Evolutionary conservation across 2,888 invertebrate genomes (phyloP), one percentile per base, ranked within the genome.

Genomic region (Neoaliturus tenellus): DNA sequence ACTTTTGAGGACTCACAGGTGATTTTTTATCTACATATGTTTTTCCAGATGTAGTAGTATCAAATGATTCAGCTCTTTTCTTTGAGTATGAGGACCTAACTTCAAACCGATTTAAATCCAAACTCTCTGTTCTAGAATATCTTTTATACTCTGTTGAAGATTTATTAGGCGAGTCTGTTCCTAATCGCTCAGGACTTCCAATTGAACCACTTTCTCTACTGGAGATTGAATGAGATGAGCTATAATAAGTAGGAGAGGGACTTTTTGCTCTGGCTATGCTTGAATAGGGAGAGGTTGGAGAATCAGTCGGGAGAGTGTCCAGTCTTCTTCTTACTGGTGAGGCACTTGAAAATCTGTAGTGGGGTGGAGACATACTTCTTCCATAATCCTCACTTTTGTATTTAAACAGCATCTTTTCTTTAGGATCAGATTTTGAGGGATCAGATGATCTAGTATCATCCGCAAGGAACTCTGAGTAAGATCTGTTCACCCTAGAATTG

Each of bases 1-100:
- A 95, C 73, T 73, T 55, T 17, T 69, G 33, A 23, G 83, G 83
- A 83, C 83, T 83, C 12, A 31, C 31, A 23, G 83, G 80, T 51
- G 71, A 80, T 12, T 35, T 35, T 58, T 55, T 80, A 20, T 80
- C 80, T 6, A 23, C 71, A 1, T 3, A 67, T 23, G 31, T 20
- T 71, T 71, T 71, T 2, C 23, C 41, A 23, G 71, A 71, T 23
- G 71, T 5, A 71, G 39, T 25, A 23, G 23, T 39, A 39, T 71
- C 71, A 17, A 71, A 71, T 20, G 71, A 71, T 20, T 71, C 71
- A 23, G 71, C 35, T 28, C 71, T 35, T 41, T 71, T 58, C 58
- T 58, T 58, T 10, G 28, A 58, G 10, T 20, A 39, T 58, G 55
- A 25, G 35, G 48, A 35, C 23, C n/a, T 35, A 2, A 33, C n/a